Base-by-base conservation (phyloP, 1,140 invertebrate genomes). In the Philotrypesis tridentata region DNA sequence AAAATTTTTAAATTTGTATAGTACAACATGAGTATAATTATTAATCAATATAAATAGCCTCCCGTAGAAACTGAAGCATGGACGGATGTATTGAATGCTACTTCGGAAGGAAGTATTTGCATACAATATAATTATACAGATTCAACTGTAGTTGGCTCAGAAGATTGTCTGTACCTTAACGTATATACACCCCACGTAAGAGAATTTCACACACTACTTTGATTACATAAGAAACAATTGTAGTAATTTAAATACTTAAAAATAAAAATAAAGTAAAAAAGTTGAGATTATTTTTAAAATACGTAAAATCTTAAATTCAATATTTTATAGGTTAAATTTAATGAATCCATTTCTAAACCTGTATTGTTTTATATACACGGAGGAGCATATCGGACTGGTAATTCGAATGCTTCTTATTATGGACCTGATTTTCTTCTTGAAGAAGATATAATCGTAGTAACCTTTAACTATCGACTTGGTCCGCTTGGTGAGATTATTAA, bases 401-500 rank as follows among this genome's bases (percentile, higher is more conserved):
- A 17, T 71, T 78, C 84, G 9, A 83, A 79, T 31, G 86, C 87
- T 48, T 83, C 85, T 33, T 81, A 90, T 0, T 94, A 94, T 82
- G 93, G 94, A 23, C 93, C 94, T 3, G 94, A 95, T 84, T 93
- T 94, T 74, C 90, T 96, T 7, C 88, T 94, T 29, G 87, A 92
- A 25, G 91, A 95, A 86, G 93, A 93, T 75, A 89, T 96, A 1
- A 89, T 96, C 17, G 78, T 96, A 0, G 94, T 96, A 0, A 94
- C 94, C 1, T 89, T 96, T 1, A 96, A 96, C 87, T 96, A 96
- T 89, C 92, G 96, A 75, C 87, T 95, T 2, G 94, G 94, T 75
- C 89, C 92, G 31, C 90, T 95, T 8, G 94, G 94, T 90, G 85
- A 33, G 12, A 37, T n/a, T n/a, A n/a, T n/a, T n/a, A n/a, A n/a